These are phyloP conservation scores for Coecobrya sp. DNA, from an alignment of 2,888 invertebrate genomes.

Conservation along the genomic window DNA sequence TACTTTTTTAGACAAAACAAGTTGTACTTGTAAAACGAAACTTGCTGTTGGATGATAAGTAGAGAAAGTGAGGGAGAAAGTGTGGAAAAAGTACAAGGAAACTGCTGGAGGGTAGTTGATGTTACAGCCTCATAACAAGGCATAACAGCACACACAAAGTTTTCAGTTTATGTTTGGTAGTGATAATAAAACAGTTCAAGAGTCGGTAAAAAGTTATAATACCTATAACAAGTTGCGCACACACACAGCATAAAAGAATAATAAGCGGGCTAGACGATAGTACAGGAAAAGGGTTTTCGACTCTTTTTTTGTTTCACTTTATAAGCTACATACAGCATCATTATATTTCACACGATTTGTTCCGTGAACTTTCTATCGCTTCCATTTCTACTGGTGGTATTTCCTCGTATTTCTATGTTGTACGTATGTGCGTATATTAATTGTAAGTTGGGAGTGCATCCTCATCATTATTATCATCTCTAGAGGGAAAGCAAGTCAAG, in stretches of 20 bases:
- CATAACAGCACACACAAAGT: neutral
- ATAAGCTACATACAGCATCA: neutral
- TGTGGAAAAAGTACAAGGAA: neutral
- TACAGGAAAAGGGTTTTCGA: neutral
- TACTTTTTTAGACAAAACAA: neutral
- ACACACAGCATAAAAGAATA: neutral
- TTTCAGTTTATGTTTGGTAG: neutral
- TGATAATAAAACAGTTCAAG: slow-evolving; percentile 46
- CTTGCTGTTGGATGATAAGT: neutral
- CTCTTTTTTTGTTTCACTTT: slow-evolving; percentile 10
- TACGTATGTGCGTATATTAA: slow-evolving; percentile 39
- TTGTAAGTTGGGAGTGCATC: slow-evolving; percentile 42
- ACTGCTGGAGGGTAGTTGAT: slow-evolving; percentile 15
- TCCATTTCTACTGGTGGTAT: too few relatives aligned
- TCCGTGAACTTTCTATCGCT: slow-evolving; percentile 4
- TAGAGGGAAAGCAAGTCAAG: slow-evolving; percentile 11
- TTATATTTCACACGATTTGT: slow-evolving; percentile 53
- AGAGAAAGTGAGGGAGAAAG: neutral
- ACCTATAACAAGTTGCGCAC: neutral
- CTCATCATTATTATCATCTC: slow-evolving; percentile 22
- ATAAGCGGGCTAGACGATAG: neutral
- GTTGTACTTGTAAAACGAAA: neutral
- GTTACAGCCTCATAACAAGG: neutral
- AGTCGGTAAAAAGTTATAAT: neutral
- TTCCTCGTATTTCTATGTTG: neutral